phyloP scores from a whole-genome alignment of 2,888 invertebrate genomes.

The Drosophila multiciliata region DNA sequence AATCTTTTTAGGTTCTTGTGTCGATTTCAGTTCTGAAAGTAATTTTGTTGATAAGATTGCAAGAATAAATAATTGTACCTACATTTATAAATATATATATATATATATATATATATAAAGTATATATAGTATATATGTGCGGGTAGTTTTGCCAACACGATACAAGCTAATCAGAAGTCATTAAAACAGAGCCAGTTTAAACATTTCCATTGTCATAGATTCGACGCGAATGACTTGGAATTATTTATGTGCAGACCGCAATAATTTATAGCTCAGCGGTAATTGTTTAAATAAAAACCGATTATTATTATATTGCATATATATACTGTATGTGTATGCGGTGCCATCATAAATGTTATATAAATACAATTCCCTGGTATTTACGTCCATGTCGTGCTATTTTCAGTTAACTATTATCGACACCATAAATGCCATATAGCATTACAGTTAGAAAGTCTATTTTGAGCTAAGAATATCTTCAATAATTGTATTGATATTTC shows the following conservation, averaged over 20 bases:
- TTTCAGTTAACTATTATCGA: conserved; percentile 24
- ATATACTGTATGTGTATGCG: neutral
- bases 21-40: conserved; percentile 63
- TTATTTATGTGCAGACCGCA: conserved; percentile 66
- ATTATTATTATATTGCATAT: conserved; percentile 55
- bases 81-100: neutral
- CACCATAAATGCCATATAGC: conserved; percentile 27
- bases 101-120: conserved; percentile 1
- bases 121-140: neutral
- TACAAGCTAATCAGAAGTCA: conserved; percentile 54
- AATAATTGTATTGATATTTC: neutral
- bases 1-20: conserved; percentile 61
- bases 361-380: conserved; percentile 36
- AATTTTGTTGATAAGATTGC: conserved; percentile 68
- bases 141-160: conserved; percentile 18
- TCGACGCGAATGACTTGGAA: conserved; percentile 55
- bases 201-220: conserved; percentile 52
- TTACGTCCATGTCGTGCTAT: conserved; percentile 44
- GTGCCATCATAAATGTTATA: conserved; percentile 53
- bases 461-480: conserved; percentile 1
- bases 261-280: conserved; percentile 65
- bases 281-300: conserved; percentile 75
- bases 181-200: conserved; percentile 43
- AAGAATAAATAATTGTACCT: conserved; percentile 24
- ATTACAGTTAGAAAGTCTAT: conserved; percentile 38